phyloP scores from a whole-genome alignment of 2,113 vertebrate species.

The Lucifuga dentata region DNA sequence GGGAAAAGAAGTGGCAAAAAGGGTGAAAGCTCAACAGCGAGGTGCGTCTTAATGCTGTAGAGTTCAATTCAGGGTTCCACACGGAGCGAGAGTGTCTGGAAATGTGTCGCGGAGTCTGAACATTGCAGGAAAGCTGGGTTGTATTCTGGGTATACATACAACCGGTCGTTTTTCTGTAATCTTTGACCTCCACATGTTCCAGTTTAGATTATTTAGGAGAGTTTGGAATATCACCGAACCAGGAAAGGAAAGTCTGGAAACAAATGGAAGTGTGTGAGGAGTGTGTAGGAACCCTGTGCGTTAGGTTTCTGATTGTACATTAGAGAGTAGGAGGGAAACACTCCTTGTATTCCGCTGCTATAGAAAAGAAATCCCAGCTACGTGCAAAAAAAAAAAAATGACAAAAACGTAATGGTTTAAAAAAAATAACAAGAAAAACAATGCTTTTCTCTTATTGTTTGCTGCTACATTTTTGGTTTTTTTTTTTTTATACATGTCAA shows the following conservation, averaged over 20 bases:
- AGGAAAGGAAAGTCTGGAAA: too few species aligned
- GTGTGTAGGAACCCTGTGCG: constrained; percentile 51
- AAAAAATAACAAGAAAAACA: constrained; percentile 84
- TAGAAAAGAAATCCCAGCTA: constrained; percentile 89
- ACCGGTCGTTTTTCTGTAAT: too few species aligned
- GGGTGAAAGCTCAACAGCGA: constrained; percentile 81
- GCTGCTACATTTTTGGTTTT: constrained; percentile 95
- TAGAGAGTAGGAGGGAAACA: constrained; percentile 80
- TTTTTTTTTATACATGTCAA: constrained; percentile 88
- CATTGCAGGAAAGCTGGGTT: too few species aligned
- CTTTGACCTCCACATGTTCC: too few species aligned
- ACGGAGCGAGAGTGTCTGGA: neutral
- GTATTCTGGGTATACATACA: too few species aligned
- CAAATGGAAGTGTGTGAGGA: neutral
- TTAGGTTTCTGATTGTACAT: constrained; percentile 88
- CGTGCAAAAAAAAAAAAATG: constrained; percentile 78
- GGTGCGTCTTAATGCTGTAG: constrained; percentile 75
- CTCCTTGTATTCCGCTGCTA: constrained; percentile 93
- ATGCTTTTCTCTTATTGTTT: constrained; percentile 94
- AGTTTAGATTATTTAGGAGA: too few species aligned
- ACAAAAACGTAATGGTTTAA: constrained; percentile 64
- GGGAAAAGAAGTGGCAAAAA: constrained; percentile 78
- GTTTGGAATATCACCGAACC: too few species aligned
- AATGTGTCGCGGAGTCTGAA: neutral
- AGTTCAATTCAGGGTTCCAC: constrained; percentile 72